Conservation (phyloP, 2,113 vertebrate genomes). For the Ceyx cyanopectus region DNA sequence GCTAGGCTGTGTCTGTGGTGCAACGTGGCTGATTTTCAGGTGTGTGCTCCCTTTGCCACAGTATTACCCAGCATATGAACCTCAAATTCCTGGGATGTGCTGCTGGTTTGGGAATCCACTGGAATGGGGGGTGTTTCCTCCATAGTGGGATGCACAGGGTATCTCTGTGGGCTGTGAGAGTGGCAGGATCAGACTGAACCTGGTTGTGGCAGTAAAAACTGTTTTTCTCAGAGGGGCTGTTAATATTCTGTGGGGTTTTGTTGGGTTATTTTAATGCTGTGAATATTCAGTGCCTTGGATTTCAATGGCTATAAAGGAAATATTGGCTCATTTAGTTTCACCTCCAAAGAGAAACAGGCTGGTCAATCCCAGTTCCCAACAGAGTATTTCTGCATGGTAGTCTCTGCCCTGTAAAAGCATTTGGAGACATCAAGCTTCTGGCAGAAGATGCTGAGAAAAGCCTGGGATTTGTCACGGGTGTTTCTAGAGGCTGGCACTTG, state of each 20-base stretch:
- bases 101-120: not conserved
- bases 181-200: not conserved
- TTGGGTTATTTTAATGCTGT: not conserved
- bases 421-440: not conserved
- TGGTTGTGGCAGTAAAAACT: not conserved
- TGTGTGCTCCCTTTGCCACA: not conserved
- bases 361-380: not conserved
- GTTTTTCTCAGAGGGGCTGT: not conserved
- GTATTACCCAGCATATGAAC: not conserved
- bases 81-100: not conserved
- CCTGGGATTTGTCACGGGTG: not conserved
- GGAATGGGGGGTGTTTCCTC: fast-evolving
- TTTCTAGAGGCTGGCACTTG: not conserved
- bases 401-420: not conserved
- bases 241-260: not conserved
- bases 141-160: fast-evolving
- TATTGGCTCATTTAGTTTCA: not conserved
- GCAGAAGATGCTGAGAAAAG: not conserved
- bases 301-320: not conserved
- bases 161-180: not conserved
- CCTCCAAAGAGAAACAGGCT: not conserved
- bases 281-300: not conserved
- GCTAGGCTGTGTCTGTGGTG: not conserved
- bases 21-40: not conserved
- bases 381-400: not conserved